Base-by-base conservation (phyloP, 2,888 invertebrate species). In the Eledone cirrhosa region DNA sequence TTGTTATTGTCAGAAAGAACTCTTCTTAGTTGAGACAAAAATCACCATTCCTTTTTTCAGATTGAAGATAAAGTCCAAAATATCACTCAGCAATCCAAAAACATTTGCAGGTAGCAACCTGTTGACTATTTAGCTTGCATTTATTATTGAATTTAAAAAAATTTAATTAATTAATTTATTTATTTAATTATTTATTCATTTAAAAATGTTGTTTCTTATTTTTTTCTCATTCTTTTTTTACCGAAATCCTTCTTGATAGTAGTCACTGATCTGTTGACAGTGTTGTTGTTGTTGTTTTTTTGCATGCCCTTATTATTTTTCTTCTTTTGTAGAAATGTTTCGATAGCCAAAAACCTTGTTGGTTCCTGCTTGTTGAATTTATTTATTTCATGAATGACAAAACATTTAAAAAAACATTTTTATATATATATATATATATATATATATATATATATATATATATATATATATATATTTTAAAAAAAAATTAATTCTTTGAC, bases 121-220 rank as follows among this genome's bases (percentile, higher is more conserved):
- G 76, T 76, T 76, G 76, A 48, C 76, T 76, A 76, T 76, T 76
- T 76, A 76, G 76, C 76, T 76, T 76, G 76, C 76, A 76, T 75
- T 47, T 75, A 69, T 72, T 67, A 31, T 31, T 67, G 22, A 67
- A 31, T 29, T 67, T 67, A 31, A 67, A 29, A 29, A 33, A 67
- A n/a, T n/a, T n/a, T n/a, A n/a, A n/a, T n/a, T n/a, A n/a, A n/a
- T n/a, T n/a, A n/a, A n/a, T n/a, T n/a, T n/a, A n/a, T n/a, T n/a
- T n/a, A n/a, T n/a, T n/a, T n/a, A n/a, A n/a, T 41, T 41, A 41
- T 41, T 41, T 41, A 41, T 41, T 41, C 41, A 41, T 41, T 41
- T 41, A 41, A 8, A n/a, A 41, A 41, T 41, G 41, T 27, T 63
- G 63, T n/a, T 27, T 63, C 53, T 53, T 22, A 53, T 53, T 63